These are phyloP conservation scores for Amblyopsis rosae DNA, from an alignment of 2,113 vertebrate species.

Conservation along the genomic window DNA sequence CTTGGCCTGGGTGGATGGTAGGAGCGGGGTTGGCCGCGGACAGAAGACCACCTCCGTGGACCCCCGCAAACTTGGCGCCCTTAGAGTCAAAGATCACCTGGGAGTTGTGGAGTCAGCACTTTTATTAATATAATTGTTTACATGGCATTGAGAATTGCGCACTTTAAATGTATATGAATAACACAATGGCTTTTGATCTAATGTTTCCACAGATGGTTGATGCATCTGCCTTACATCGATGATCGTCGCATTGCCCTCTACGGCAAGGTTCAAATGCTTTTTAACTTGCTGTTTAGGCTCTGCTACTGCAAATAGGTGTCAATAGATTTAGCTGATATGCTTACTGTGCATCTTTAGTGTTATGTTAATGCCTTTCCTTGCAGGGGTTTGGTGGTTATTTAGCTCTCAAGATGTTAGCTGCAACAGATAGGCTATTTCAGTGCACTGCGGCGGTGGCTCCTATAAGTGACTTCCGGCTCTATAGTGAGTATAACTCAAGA, in stretches of 20 bases:
- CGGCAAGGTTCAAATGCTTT: slow-evolving; percentile 75
- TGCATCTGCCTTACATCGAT: slow-evolving; percentile 79
- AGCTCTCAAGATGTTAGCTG: slow-evolving; percentile 79
- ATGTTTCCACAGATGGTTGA: slow-evolving; percentile 71
- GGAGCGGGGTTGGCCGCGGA: slow-evolving; percentile 67
- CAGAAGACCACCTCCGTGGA: slow-evolving; percentile 70
- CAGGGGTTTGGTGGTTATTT: slow-evolving; percentile 83
- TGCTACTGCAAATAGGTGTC: not conserved
- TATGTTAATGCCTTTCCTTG: slow-evolving; percentile 15
- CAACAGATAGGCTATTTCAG: slow-evolving; percentile 75
- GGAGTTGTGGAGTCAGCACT: slow-evolving; percentile 76
- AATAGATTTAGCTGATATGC: not conserved
- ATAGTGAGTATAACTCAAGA: slow-evolving; percentile 70
- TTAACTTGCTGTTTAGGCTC: not conserved
- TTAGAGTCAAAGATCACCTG: slow-evolving; percentile 77
- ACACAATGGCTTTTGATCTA: slow-evolving; percentile 3
- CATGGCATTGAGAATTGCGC: not conserved
- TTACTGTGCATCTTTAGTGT: not conserved
- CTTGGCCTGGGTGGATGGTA: slow-evolving; percentile 77
- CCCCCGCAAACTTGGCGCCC: slow-evolving; percentile 69
- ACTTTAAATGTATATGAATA: not conserved
- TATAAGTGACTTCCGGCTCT: slow-evolving; percentile 81
- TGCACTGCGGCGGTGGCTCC: slow-evolving; percentile 78
- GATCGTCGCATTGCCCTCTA: slow-evolving; percentile 77
- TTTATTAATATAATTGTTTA: not conserved